Conservation (phyloP, 2,113 vertebrate genomes). For the Nettapus auritus region DNA sequence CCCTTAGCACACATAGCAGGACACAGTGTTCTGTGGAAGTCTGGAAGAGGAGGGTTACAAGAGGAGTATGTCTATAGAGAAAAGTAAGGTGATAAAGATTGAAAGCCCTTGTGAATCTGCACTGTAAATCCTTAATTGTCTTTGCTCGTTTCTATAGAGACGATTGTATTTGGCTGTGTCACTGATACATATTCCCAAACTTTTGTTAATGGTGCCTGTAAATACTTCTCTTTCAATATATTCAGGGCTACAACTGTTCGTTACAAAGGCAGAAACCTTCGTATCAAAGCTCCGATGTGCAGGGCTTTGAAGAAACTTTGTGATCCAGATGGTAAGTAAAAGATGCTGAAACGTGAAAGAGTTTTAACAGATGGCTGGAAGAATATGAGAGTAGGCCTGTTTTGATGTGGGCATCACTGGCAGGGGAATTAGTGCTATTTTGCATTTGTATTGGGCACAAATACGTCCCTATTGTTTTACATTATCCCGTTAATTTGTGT, state of each 20-base stretch:
- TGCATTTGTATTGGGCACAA: not conserved
- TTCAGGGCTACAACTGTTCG: slow-evolving; percentile 94
- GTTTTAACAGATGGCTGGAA: not conserved
- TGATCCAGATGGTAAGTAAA: slow-evolving; percentile 92
- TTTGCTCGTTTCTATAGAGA: not conserved
- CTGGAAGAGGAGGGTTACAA: not conserved
- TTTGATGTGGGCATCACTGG: not conserved
- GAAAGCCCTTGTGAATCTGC: not conserved
- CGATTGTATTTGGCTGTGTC: not conserved
- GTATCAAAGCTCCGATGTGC: slow-evolving; percentile 98
- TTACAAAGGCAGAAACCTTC: slow-evolving; percentile 95
- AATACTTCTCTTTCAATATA: not conserved
- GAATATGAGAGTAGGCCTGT: not conserved
- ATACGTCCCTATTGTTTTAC: not conserved
- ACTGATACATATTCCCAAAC: not conserved
- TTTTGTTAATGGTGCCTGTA: not conserved
- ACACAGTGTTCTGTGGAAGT: not conserved
- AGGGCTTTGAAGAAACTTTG: slow-evolving; percentile 96
- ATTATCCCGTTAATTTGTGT: not conserved
- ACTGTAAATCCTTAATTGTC: not conserved
- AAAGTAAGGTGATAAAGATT: not conserved
- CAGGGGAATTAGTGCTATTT: not conserved
- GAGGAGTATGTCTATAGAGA: not conserved
- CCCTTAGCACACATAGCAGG: not conserved
- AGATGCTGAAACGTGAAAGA: not conserved